Percentiles rank a stretch among this genome's conserved stretches.
These are phyloP conservation scores for Campaea margaritaria DNA, from an alignment of 2,888 invertebrate species.

Conservation along the genomic window DNA sequence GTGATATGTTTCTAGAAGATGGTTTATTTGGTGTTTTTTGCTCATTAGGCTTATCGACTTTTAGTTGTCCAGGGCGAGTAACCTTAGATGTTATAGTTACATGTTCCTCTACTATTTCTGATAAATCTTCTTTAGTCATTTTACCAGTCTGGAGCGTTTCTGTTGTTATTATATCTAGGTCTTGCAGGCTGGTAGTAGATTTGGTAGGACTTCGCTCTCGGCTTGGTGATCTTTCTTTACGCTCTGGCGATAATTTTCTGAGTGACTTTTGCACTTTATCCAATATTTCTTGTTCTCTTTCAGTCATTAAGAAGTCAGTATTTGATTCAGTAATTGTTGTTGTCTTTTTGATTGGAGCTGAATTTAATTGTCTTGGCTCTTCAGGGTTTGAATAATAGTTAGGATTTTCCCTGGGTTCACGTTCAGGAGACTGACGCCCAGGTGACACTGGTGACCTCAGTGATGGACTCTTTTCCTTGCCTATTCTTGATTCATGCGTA, in stretches of 20 bases:
- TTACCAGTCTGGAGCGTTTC: conserved; percentile 39
- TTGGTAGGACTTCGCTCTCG: conserved; percentile 63
- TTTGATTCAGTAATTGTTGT: conserved; percentile 49
- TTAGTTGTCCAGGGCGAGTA: conserved; percentile 41
- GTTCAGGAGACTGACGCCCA: conserved; percentile 29
- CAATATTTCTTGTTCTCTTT: conserved; percentile 72
- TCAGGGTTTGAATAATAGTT: conserved; percentile 39
- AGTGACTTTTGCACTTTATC: conserved; percentile 73
- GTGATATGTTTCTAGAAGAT: conserved; percentile 66
- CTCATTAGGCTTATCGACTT: conserved; percentile 53
- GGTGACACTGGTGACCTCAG: conserved; percentile 28
- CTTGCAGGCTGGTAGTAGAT: conserved; percentile 60
- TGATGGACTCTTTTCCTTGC: conserved; percentile 26
- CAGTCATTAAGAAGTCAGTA: conserved; percentile 62
- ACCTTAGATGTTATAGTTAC: conserved; percentile 39
- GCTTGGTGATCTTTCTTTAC: conserved; percentile 62
- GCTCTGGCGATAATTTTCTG: conserved; percentile 72
- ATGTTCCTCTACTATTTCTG: conserved; percentile 43
- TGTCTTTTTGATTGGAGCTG: conserved; percentile 55
- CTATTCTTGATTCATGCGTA: conserved; percentile 23
- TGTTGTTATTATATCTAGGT: conserved; percentile 55
- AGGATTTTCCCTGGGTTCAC: conserved; percentile 27
- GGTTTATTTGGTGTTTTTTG: conserved; percentile 57
- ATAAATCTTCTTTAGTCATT: conserved; percentile 35
- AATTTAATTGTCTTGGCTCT: conserved; percentile 47